Base-by-base conservation (phyloP, 2,888 invertebrate species). In the Hirtodrosophila histrioides region DNA sequence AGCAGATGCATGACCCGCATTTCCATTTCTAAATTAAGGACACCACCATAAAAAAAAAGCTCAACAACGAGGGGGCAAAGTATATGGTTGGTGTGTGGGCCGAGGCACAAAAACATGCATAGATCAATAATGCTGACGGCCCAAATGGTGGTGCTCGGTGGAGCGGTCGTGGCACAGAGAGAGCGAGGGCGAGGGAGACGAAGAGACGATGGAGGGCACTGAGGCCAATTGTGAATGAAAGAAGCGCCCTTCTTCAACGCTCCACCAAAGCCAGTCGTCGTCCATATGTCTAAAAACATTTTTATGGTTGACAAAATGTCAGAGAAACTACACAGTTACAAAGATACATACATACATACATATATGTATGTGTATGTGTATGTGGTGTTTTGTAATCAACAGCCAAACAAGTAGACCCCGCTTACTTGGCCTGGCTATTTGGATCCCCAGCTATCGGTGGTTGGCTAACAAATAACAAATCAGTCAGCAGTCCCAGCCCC, bases 11-110 rank as follows among this genome's bases (percentile, higher is more conserved):
- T 84, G 82, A 84, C 84, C 86, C 84, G 86, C 84, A 84, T 84
- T 86, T 79, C 51, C 66, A 82, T 70, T 70, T 82, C 77, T 73
- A 82, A 86, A 84, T 84, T 84, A 84, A 84, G 84, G 84, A 84
- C 84, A 84, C 81, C 84, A 53, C 72, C 85, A 84, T 77, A 77
- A 82, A 74, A 24, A 62, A 73, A 68, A 81, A 83, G 86, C 81
- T 86, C 75, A 57, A 17, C 43, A 37, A 49, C 36, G 49, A 65
- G 58, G 65, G 72, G 73, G 55, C 58, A 68, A 50, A 53, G 17
- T 17, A 17, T 17, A 17, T 17, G 17, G 17, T 17, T 17, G 17
- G 17, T 74, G 81, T 76, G 82, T 81, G 75, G 79, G 86, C 43
- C 67, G 79, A 69, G 78, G 75, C 72, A 69, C 79, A 72, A 71